Base-by-base conservation (phyloP, 2,888 invertebrate genomes). In the Ptychoptera albimana region DNA sequence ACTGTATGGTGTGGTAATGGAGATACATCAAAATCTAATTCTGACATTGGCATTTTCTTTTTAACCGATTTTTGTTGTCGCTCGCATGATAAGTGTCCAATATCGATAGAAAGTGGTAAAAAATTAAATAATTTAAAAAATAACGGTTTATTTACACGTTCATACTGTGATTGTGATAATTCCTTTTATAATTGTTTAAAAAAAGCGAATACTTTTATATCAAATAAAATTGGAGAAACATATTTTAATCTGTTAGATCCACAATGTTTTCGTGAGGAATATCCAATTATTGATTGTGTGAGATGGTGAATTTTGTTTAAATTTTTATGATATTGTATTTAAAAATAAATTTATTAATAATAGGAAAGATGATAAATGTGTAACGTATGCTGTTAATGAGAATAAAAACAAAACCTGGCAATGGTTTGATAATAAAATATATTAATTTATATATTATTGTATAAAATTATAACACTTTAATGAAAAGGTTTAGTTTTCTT, bases 1-100 rank as follows among this genome's bases (percentile, higher is more conserved):
- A 83, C 82, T 0, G 71, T 75, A 10, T 84, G 82, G 82, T 84
- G 83, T 53, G 83, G 83, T 0, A 71, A 71, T 42, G 82, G 82
- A 0, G 74, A 75, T 51, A 66, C 69, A 1, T 76, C 81, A 0
- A 63, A 67, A 9, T 67, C 68, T 5, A 63, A 69, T 12, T 63
- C 70, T 2, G 75, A 79, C 50, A 59, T 82, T n/a, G 82, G 82
- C 1, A 55, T 70, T 11, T 78, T 78, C 59, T 67, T 70, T 52
- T 67, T 68, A 51, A 75, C 79, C 1, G 83, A 83, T 60, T 68
- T 65, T 11, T 83, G 82, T 59, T 83, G 83, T 56, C 60, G 77
- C 31, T 70, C 70, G 48, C 83, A 84, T 56, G 83, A 84, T 58
- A 68, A 71, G 47, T 84, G 83, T 62, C 70, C 72, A 38, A 63